Evolutionary conservation across 1,140 invertebrate genomes (phyloP), one percentile per base, ranked within the genome.

Genomic region (Monochamus saltuarius): DNA sequence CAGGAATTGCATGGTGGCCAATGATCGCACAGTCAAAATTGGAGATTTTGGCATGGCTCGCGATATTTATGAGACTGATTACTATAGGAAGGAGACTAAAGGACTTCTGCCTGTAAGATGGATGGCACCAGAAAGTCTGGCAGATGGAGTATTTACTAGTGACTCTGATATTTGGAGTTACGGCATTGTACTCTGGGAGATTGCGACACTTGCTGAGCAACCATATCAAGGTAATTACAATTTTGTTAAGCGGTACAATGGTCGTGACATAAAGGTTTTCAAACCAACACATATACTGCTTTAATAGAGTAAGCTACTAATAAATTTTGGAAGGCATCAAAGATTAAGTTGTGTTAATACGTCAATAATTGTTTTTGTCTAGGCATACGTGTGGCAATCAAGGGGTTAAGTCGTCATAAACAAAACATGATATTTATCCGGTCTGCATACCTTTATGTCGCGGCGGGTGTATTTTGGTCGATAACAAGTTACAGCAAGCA

Each of bases 111-210:
- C 89, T 7, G 87, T 90, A 7, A 71, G 88, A 29, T 91, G 92
- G 92, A 98, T 90, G 88, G 81, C 87, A 1, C 88, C 88, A 0
- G 88, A 90, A 71, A 85, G 85, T 50, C 75, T 90, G 4, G 85
- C 83, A 42, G 88, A 91, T 75, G 89, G 88, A 9, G 81, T 88
- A 7, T 91, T 88, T 72, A 87, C 87, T 2, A 83, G 81, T 17
- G 82, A 87, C 65, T 88, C 87, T 7, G 90, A 92, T 72, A 84
- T 90, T 0, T 91, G 89, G 89, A 87, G 81, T 19, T 90, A 83
- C 75, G 89, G 89, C 10, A 80, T 90, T 10, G 88, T 91, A 2
- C 68, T 91, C 3, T 91, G 88, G 82, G 89, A 91, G 73, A 90
- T 91, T 78, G 80, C 83, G 0, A 91, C 89, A 0, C 73, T 90